Percentiles rank a stretch among this genome's conserved stretches.
These are phyloP conservation scores for Gobionotothen gibberifrons DNA, from an alignment of 2,797 vertebrate genomes.

Conservation along the genomic window DNA sequence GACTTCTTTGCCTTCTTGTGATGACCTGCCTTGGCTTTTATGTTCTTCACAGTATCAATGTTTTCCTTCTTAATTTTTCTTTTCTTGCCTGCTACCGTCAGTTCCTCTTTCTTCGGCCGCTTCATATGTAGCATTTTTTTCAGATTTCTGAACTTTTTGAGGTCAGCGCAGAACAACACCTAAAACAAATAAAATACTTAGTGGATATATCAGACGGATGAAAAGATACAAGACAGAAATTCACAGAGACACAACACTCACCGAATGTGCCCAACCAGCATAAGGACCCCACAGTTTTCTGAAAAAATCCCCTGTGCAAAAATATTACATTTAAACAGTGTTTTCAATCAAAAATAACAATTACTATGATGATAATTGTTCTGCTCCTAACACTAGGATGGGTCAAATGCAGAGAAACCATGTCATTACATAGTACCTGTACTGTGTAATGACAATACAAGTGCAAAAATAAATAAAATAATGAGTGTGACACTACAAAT, in stretches of 20 bases:
- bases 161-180: constrained; percentile 95
- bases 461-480: no score
- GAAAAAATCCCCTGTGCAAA: constrained; percentile 88
- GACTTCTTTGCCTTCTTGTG: constrained; percentile 47
- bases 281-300: constrained; percentile 87
- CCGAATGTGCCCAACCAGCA: constrained; percentile 91
- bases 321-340: constrained; percentile 25
- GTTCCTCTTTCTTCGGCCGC: constrained; percentile 52
- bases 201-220: constrained; percentile 12
- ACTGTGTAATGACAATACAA: no score
- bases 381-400: no score
- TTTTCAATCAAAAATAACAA: neutral
- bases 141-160: constrained; percentile 86
- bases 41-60: constrained; percentile 19
- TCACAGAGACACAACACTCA: constrained; percentile 65
- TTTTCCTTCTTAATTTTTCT: constrained; percentile 51
- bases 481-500: neutral
- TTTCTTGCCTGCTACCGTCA: constrained; percentile 30
- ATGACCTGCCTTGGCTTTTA: constrained; percentile 23
- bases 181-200: constrained; percentile 57
- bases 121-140: constrained; percentile 61
- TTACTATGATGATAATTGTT: neutral
- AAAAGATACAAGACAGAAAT: neutral
- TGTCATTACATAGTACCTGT: no score
- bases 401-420: no score